Evolutionary conservation across 2,797 vertebrate genomes (phyloP).

Genomic region (Lepus oiostolus): DNA sequence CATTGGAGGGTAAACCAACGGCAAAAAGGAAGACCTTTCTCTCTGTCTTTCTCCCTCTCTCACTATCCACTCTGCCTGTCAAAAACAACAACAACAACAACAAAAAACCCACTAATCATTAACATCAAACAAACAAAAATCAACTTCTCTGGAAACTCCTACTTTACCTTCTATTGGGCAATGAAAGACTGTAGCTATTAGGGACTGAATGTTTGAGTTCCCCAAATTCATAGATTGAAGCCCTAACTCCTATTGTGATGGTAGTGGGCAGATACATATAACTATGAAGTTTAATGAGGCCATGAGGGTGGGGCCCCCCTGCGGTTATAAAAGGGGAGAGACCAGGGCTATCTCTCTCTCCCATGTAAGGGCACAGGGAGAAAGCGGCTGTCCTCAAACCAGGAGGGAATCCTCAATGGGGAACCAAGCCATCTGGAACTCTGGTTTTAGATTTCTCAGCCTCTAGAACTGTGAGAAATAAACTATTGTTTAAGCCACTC

Average conservation of each 20-base stretch:
- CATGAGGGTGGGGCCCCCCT: neutral
- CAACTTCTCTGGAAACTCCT: neutral
- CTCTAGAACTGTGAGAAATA: neutral
- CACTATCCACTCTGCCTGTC: no score
- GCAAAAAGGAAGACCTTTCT: no score
- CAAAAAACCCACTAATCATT: neutral
- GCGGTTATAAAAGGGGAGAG: neutral
- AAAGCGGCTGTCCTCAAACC: neutral
- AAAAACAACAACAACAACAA: no score
- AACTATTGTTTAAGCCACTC: neutral
- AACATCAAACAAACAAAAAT: neutral
- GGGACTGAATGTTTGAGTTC: neutral
- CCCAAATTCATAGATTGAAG: neutral
- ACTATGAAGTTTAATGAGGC: neutral
- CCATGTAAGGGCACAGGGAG: neutral
- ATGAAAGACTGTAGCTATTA: neutral
- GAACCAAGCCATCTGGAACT: neutral
- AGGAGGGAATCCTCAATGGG: neutral
- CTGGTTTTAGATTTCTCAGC: constrained; percentile 1
- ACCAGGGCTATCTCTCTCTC: neutral
- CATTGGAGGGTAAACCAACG: no score
- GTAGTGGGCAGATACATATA: neutral
- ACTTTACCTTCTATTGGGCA: neutral
- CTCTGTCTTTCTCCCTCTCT: no score
- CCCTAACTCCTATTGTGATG: neutral